These are phyloP conservation scores for Drosophila recens DNA, from an alignment of 2,888 invertebrate species.

Conservation along the genomic window DNA sequence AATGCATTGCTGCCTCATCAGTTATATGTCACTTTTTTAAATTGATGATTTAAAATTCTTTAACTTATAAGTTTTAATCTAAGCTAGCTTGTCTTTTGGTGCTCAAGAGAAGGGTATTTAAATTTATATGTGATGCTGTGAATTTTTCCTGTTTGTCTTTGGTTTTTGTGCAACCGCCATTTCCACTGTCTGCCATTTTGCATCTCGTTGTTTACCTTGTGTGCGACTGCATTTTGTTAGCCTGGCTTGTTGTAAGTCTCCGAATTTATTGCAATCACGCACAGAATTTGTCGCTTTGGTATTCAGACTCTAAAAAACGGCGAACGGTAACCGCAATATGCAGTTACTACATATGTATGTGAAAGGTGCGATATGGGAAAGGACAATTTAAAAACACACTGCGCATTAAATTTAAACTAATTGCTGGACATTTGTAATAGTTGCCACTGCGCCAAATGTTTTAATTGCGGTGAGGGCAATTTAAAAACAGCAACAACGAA, in stretches of 20 bases:
- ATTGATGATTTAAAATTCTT: background rate
- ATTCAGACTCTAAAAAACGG: constrained; percentile 34
- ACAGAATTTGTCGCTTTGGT: constrained; percentile 70
- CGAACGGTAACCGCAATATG: constrained; percentile 55
- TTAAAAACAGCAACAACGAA: constrained; percentile 46
- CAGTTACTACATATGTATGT: constrained; percentile 30
- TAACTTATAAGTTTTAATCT: background rate
- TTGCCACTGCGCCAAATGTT: constrained; percentile 69
- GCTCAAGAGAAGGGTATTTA: constrained; percentile 25
- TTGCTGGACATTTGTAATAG: constrained; percentile 78
- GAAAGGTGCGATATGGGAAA: constrained; percentile 1
- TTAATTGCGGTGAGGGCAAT: constrained; percentile 67
- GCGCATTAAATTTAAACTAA: constrained; percentile 77
- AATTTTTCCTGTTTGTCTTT: constrained; percentile 55
- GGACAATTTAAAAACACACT: constrained; percentile 36
- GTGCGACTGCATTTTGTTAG: constrained; percentile 53
- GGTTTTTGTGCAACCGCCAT: constrained; percentile 39
- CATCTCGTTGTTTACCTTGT: constrained; percentile 58
- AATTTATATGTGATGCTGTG: too few species aligned
- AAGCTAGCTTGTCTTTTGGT: background rate
- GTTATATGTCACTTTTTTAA: background rate
- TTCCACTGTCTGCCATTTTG: constrained; percentile 42
- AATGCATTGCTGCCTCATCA: background rate
- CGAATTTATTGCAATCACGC: constrained; percentile 76
- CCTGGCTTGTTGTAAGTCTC: constrained; percentile 25